Evolutionary conservation across 53 echinoderm and acorn worm species (phyloP), one percentile per base, ranked within the genome.

Genomic region (Temnopleurus reevesii): DNA sequence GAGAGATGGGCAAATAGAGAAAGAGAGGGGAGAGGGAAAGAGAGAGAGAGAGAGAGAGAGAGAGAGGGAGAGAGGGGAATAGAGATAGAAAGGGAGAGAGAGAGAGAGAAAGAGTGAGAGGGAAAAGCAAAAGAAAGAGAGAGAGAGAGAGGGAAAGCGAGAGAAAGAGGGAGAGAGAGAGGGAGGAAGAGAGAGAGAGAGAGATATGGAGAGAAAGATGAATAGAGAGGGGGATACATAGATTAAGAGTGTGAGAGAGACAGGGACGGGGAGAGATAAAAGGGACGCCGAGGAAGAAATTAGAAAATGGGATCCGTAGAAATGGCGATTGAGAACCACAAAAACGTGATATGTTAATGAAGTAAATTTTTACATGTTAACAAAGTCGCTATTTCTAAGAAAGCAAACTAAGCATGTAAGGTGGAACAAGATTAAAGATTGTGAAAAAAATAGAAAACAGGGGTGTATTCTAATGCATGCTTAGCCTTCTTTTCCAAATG

Each of bases 401-500:
- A n/a, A n/a, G n/a, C n/a, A n/a, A n/a, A n/a, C n/a, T n/a, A n/a
- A n/a, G n/a, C n/a, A n/a, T n/a, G n/a, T n/a, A n/a, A n/a, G n/a
- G n/a, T n/a, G n/a, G n/a, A n/a, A n/a, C n/a, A n/a, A n/a, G n/a
- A n/a, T n/a, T n/a, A n/a, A n/a, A n/a, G n/a, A n/a, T n/a, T n/a
- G n/a, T n/a, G n/a, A n/a, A n/a, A n/a, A n/a, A n/a, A n/a, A n/a
- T n/a, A n/a, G n/a, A n/a, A n/a, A n/a, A n/a, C 5, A 13, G 60
- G 10, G 66, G n/a, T 15, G 38, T 18, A 66, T 66, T n/a, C n/a
- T n/a, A n/a, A 41, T 66, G 17, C 35, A 18, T 15, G 9, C 1
- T n/a, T 66, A 19, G 18, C 66, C 66, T 66, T 41, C 35, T 66
- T 66, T 66, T n/a, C n/a, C 21, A 19, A 66, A 66, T 66, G 66